Evolutionary conservation across 2,113 vertebrate species (phyloP).

Genomic region (Bufo bufo): DNA sequence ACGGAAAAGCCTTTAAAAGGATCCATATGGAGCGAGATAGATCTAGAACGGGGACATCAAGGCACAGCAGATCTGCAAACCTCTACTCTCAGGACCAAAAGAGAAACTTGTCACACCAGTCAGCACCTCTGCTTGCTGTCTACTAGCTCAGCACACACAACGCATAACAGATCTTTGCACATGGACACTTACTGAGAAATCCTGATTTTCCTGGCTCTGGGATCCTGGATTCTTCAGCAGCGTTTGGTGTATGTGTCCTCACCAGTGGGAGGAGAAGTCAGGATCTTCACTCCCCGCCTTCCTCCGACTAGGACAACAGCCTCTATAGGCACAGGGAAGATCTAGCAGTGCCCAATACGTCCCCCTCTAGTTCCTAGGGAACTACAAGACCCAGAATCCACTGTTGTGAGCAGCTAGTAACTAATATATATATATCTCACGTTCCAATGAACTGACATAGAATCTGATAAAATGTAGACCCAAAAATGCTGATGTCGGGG

Average conservation of each 20-base stretch:
- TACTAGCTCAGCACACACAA: not conserved
- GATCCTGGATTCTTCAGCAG: not conserved
- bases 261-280: not conserved
- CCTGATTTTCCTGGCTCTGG: not conserved
- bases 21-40: not conserved
- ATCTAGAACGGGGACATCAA: not conserved
- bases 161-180: not conserved
- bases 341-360: not conserved
- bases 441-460: too few relatives aligned
- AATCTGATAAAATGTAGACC: too few relatives aligned
- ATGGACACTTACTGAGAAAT: slow-evolving; percentile 5
- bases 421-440: too few relatives aligned
- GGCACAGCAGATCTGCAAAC: not conserved
- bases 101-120: not conserved
- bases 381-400: not conserved
- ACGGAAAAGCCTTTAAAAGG: not conserved
- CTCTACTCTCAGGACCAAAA: not conserved
- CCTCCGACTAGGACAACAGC: not conserved
- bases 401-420: too few relatives aligned
- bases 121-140: not conserved
- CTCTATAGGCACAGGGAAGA: not conserved
- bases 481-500: too few relatives aligned
- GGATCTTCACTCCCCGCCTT: slow-evolving; percentile 14
- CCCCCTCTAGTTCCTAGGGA: not conserved
- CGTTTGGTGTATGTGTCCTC: not conserved